phyloP scores from a whole-genome alignment of 2,113 vertebrate genomes.

The Shinisaurus crocodilurus region DNA sequence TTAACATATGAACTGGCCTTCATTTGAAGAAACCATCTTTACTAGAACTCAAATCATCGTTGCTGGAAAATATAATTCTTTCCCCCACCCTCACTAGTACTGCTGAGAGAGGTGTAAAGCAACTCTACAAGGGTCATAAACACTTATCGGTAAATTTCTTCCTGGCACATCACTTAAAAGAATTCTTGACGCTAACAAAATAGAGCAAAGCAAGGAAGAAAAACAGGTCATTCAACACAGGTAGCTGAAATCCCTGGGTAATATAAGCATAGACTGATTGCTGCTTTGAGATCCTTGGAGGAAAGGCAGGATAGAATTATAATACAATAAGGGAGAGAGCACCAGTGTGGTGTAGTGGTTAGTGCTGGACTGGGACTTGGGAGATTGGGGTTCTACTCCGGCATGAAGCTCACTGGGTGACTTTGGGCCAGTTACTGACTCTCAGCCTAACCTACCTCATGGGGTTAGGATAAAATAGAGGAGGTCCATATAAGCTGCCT shows the following conservation, averaged over 20 bases:
- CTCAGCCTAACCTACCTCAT: no score
- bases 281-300: neutral
- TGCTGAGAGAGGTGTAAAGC: neutral
- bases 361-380: no score
- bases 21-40: neutral
- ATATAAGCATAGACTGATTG: neutral
- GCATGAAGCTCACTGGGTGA: no score
- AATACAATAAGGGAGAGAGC: no score
- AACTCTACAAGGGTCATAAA: neutral
- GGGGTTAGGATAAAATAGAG: no score
- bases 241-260: neutral
- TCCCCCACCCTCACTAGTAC: neutral
- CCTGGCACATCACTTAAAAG: no score
- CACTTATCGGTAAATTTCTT: no score
- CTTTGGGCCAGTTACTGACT: no score
- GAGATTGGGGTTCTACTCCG: no score
- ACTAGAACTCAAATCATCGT: neutral
- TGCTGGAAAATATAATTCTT: neutral
- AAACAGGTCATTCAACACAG: neutral
- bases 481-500: no score
- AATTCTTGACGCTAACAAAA: neutral
- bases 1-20: neutral
- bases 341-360: no score
- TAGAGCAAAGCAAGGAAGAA: no score
- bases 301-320: neutral